phyloP scores from a whole-genome alignment of 2,797 vertebrate species.

The Eptatretus atami region DNA sequence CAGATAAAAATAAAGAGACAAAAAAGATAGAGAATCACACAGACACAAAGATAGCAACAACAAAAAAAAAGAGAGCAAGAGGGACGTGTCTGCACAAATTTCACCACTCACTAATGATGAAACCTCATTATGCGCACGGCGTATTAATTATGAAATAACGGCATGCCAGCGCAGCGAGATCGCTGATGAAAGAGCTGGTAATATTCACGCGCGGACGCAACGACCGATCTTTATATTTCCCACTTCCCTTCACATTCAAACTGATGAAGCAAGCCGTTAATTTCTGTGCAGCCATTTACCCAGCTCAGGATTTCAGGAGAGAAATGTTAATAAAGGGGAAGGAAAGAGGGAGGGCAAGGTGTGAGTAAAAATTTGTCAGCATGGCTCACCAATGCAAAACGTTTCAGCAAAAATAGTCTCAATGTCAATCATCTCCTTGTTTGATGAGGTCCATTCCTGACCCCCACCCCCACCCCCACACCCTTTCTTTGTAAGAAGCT shows the following conservation, averaged over 20 bases:
- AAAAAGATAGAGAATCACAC: conserved; percentile 20
- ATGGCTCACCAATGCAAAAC: too few species aligned
- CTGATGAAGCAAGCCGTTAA: conserved; percentile 3
- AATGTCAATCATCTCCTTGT: too few species aligned
- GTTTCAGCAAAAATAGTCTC: too few species aligned
- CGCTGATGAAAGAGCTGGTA: conserved; percentile 4
- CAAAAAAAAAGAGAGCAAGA: conserved; percentile 40
- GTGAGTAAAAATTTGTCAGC: background rate
- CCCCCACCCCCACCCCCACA: too few species aligned
- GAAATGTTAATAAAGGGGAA: background rate
- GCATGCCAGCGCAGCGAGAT: conserved; percentile 2
- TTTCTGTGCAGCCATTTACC: conserved; percentile 2
- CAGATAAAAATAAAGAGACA: conserved; percentile 13
- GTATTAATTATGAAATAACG: conserved; percentile 6
- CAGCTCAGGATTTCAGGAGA: too few species aligned
- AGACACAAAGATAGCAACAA: conserved; percentile 8
- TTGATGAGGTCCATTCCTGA: too few species aligned
- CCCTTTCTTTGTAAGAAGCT: too few species aligned
- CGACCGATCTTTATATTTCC: conserved; percentile 2
- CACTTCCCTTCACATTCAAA: conserved; percentile 2
- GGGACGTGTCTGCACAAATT: conserved; percentile 90
- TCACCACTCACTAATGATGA: conserved; percentile 14
- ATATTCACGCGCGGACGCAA: conserved; percentile 4
- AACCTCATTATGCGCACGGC: conserved; percentile 4
- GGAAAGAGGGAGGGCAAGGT: background rate